Evolutionary conservation across 1,140 invertebrate genomes (phyloP).

Genomic region (Goniozus legneri): DNA sequence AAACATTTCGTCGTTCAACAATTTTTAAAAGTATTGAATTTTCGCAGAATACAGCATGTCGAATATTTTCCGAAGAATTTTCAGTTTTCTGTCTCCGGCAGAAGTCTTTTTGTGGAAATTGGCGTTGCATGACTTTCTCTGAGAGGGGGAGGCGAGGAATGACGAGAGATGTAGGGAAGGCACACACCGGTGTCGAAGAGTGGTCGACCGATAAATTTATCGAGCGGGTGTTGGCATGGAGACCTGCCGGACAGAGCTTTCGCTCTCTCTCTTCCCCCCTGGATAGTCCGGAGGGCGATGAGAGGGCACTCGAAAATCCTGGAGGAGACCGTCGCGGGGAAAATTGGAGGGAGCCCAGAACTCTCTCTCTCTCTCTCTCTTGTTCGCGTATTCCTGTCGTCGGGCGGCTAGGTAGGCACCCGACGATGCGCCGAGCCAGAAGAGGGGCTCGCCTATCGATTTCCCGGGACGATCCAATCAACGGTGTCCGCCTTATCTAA

Average conservation of each 20-base stretch:
- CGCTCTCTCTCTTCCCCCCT: no score
- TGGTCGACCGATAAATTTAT: conserved; percentile 55
- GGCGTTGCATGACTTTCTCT: no score
- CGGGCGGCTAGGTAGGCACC: conserved; percentile 13
- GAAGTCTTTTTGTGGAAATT: no score
- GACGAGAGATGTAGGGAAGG: conserved; percentile 17
- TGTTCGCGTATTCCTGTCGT: no score
- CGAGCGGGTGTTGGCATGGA: conserved; percentile 57
- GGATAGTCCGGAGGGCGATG: conserved; percentile 49
- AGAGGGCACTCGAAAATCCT: conserved; percentile 53
- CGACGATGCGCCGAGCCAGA: conserved; percentile 4
- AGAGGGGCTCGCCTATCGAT: conserved; percentile 43
- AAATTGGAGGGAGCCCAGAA: conserved; percentile 46
- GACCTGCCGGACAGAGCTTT: conserved; percentile 53
- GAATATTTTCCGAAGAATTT: background rate
- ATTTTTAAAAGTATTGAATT: no score
- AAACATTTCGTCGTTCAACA: no score
- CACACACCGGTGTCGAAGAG: conserved; percentile 30
- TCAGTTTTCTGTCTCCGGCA: no score
- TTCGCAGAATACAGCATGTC: no score
- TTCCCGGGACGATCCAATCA: conserved; percentile 52
- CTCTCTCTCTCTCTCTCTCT: conserved; percentile 10
- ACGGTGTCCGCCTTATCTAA: conserved; percentile 39
- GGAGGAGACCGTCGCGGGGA: conserved; percentile 50
- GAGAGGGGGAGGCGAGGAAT: background rate